phyloP scores from a whole-genome alignment of 2,888 invertebrate species.

The Liodrosophila aerea region DNA sequence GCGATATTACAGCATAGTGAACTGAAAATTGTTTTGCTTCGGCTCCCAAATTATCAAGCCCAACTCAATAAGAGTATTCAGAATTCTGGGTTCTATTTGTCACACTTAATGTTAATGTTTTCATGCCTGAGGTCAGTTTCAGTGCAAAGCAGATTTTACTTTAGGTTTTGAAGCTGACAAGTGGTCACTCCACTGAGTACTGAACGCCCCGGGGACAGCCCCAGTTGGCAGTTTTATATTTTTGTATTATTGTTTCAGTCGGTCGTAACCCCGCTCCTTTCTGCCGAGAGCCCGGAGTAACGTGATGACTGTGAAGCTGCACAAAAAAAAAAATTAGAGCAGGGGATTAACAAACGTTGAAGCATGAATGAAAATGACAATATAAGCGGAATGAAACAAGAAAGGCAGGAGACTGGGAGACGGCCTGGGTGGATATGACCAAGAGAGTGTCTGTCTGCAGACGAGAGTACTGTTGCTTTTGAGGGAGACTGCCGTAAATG shows the following conservation, averaged over 20 bases:
- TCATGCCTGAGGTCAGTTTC: conserved; percentile 38
- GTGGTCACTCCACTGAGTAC: conserved; percentile 54
- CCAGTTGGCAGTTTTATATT: conserved; percentile 49
- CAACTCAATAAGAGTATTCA: conserved; percentile 43
- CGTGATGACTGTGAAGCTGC: conserved; percentile 30
- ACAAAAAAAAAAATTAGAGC: conserved; percentile 31
- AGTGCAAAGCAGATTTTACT: conserved; percentile 53
- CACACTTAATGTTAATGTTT: conserved; percentile 7
- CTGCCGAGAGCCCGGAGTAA: conserved; percentile 25
- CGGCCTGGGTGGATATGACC: conserved; percentile 10
- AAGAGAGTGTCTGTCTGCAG: not conserved
- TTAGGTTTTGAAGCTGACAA: conserved; percentile 56
- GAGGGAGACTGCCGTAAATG: conserved; percentile 44
- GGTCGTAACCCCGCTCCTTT: conserved; percentile 26
- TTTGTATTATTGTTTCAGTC: conserved; percentile 60
- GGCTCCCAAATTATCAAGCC: too few relatives aligned
- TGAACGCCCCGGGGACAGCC: conserved; percentile 28
- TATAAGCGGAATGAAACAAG: conserved; percentile 33
- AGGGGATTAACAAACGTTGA: conserved; percentile 53
- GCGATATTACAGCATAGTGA: too few relatives aligned
- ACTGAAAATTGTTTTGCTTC: too few relatives aligned
- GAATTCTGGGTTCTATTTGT: not conserved
- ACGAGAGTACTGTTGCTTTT: conserved; percentile 11
- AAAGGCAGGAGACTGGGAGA: not conserved
- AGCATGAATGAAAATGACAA: conserved; percentile 63